phyloP scores from a whole-genome alignment of 2,113 vertebrate genomes.

The Calyptomena viridis region DNA sequence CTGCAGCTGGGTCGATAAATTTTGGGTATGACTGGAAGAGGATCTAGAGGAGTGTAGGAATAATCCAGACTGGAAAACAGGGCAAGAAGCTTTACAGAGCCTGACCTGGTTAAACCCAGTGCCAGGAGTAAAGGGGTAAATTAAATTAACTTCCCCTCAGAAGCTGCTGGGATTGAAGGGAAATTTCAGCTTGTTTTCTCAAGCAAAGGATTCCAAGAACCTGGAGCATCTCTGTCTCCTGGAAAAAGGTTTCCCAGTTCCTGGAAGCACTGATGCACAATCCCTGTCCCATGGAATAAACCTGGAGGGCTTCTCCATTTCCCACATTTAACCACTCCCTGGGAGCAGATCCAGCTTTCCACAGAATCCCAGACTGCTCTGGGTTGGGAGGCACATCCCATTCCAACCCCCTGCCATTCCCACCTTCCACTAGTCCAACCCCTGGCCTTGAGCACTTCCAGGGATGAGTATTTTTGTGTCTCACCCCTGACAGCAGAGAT shows the following conservation, averaged over 20 bases:
- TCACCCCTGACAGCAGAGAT: not conserved
- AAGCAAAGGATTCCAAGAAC: not conserved
- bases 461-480: not conserved
- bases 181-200: not conserved
- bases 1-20: not conserved
- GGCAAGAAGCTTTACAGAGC: too few species aligned
- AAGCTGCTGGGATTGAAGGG: not conserved
- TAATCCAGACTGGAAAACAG: not conserved
- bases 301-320: not conserved
- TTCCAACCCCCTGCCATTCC: not conserved
- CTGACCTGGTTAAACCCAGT: rapidly evolving
- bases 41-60: not conserved
- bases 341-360: not conserved
- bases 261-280: too few species aligned
- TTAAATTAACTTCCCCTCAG: not conserved
- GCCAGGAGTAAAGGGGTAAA: not conserved
- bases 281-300: not conserved
- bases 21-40: not conserved
- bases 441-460: not conserved
- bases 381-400: not conserved
- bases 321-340: not conserved
- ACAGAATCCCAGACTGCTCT: not conserved
- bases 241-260: not conserved
- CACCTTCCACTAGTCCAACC: not conserved
- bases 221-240: not conserved